Evolutionary conservation across 2,113 vertebrate species (phyloP).

Genomic region (Sapayoa aenigma): DNA sequence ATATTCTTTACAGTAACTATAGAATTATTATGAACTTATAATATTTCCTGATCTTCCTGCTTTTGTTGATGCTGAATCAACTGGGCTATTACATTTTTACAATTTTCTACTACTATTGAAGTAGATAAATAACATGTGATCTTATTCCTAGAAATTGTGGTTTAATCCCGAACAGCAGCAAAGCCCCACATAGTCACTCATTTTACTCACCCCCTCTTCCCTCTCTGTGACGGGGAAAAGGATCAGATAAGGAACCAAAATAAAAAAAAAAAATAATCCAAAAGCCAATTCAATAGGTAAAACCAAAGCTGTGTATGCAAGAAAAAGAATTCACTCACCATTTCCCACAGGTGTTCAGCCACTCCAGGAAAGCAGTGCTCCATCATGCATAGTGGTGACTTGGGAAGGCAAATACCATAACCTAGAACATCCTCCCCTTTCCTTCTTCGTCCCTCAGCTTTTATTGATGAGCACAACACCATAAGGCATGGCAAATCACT

Average conservation of each 20-base stretch:
- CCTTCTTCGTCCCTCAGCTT: neutral
- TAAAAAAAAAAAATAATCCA: neutral
- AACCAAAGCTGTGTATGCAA: neutral
- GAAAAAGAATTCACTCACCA: neutral
- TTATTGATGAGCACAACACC: neutral
- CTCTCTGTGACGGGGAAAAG: neutral
- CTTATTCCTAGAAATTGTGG: neutral
- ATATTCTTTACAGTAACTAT: neutral
- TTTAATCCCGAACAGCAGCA: neutral
- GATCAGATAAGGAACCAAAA: neutral
- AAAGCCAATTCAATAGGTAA: neutral
- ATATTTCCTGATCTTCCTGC: neutral
- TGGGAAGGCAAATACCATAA: neutral
- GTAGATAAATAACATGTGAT: neutral
- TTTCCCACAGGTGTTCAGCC: neutral
- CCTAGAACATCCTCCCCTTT: rapidly evolving
- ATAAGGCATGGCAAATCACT: neutral
- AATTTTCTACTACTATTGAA: neutral
- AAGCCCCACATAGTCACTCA: neutral
- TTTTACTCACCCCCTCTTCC: rapidly evolving
- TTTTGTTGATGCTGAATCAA: neutral
- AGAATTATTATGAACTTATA: neutral
- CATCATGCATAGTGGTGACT: rapidly evolving
- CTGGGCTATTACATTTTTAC: neutral
- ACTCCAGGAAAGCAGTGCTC: neutral